Percentiles rank a stretch among this genome's conserved stretches.
Evolutionary conservation across 1,140 invertebrate species (phyloP).

Genomic region (Agrypnia vestita): DNA sequence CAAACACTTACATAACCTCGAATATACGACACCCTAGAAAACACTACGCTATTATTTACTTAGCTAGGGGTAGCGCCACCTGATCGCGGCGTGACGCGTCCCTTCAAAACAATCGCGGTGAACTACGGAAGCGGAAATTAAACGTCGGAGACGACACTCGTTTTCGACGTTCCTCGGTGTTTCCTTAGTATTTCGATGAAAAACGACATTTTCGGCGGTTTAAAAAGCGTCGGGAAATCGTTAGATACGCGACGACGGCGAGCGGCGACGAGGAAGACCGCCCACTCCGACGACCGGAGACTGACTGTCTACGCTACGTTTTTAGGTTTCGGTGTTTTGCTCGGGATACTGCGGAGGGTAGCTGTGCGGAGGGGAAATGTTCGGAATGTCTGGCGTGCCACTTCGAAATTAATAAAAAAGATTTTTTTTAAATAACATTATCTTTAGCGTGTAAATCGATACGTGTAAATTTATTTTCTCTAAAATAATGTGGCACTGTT

Average conservation of each 20-base stretch:
- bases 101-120: background rate
- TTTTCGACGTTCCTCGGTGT: background rate
- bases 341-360: conserved; percentile 39
- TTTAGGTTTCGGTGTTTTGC: conserved; percentile 45
- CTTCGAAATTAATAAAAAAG: background rate
- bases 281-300: conserved; percentile 15
- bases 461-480: too few relatives aligned
- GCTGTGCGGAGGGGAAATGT: background rate
- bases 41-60: conserved; percentile 22
- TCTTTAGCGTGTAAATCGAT: too few relatives aligned
- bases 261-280: background rate
- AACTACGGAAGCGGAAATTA: background rate
- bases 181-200: conserved; percentile 1
- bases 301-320: conserved; percentile 32
- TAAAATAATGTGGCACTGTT: too few relatives aligned
- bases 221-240: conserved; percentile 27
- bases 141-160: background rate
- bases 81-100: background rate
- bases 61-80: conserved; percentile 13
- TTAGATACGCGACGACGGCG: background rate
- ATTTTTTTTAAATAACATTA: too few relatives aligned
- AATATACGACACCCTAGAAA: conserved; percentile 8
- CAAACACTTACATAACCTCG: conserved; percentile 41
- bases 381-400: background rate
- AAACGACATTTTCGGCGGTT: conserved; percentile 23